A percentile compares a stretch with the other conserved stretches of the same genome.
These are phyloP conservation scores for Rhynchomys soricoides DNA, from an alignment of 2,113 vertebrate genomes.

Conservation along the genomic window DNA sequence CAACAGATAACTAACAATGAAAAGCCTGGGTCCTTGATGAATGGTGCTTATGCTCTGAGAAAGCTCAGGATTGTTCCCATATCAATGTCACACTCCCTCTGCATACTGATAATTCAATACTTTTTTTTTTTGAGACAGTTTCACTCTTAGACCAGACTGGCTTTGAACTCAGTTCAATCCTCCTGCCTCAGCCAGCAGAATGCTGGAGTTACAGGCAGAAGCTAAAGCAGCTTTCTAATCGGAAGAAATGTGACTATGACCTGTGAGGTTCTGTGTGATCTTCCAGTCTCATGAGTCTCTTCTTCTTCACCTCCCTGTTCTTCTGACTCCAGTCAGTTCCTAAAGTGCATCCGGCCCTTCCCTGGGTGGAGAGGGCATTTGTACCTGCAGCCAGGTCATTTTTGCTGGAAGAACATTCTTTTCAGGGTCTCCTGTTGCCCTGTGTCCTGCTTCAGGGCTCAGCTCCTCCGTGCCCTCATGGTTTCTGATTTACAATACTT, in stretches of 20 bases:
- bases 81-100: fast-evolving
- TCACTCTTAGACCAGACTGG: not conserved
- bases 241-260: not conserved
- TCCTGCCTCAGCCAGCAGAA: not conserved
- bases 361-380: not conserved
- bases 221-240: not conserved
- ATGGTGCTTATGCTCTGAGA: not conserved
- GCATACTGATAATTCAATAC: too few species aligned
- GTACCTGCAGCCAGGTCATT: not conserved
- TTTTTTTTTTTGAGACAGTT: not conserved
- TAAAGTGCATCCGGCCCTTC: not conserved
- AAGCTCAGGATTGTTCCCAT: not conserved
- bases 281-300: fast-evolving
- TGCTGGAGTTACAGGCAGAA: not conserved
- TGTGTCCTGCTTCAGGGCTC: not conserved
- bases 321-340: not conserved
- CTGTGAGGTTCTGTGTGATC: not conserved
- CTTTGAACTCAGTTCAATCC: not conserved
- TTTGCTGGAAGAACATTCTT: not conserved
- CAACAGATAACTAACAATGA: too few species aligned
- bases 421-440: not conserved
- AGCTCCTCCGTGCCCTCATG: not conserved
- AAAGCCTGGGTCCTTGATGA: too few species aligned
- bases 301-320: not conserved
- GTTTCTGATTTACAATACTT: not conserved